phyloP scores from a whole-genome alignment of 2,113 vertebrate genomes.

The Chrysochloris asiatica region DNA sequence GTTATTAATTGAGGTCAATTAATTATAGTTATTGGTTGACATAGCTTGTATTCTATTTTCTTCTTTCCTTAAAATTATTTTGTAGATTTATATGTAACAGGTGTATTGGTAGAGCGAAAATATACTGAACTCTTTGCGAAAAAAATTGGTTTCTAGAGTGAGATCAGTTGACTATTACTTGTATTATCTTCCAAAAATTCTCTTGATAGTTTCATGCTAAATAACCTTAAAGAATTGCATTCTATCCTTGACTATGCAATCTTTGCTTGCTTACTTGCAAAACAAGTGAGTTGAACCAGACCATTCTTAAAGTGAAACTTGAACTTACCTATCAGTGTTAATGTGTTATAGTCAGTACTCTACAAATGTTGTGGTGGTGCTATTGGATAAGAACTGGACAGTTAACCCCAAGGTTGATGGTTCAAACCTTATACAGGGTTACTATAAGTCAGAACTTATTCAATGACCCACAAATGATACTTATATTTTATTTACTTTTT shows the following conservation, averaged over 20 bases:
- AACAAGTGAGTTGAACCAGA: not conserved
- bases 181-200: not conserved
- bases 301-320: not conserved
- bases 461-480: no score
- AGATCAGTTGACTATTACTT: not conserved
- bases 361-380: no score
- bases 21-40: not conserved
- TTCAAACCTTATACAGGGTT: no score
- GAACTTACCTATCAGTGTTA: not conserved
- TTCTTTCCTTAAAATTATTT: not conserved
- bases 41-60: not conserved
- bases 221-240: not conserved
- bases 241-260: not conserved
- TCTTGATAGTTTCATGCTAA: not conserved
- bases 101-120: not conserved
- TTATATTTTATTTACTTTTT: no score
- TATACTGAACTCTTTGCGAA: not conserved
- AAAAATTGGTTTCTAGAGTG: not conserved
- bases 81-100: not conserved
- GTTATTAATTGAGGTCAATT: not conserved
- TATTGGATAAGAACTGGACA: no score
- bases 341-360: not conserved
- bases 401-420: no score
- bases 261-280: not conserved
- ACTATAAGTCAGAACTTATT: no score